phyloP scores from a whole-genome alignment of 2,888 invertebrate species.

The Hypomecis atomaria region DNA sequence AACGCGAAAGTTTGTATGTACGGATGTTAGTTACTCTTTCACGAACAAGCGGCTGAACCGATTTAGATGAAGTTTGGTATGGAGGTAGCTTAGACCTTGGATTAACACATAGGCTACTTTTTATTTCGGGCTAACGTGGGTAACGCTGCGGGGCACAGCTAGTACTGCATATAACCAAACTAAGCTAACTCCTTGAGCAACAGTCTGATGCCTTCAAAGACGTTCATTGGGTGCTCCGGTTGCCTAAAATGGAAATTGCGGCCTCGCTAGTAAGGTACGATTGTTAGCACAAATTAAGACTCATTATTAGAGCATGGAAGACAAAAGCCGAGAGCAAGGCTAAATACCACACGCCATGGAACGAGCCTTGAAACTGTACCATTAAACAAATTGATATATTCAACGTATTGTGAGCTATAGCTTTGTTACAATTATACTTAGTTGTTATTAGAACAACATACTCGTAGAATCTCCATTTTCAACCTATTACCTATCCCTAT shows the following conservation, averaged over 20 bases:
- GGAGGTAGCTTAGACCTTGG: no score
- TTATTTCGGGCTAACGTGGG: no score
- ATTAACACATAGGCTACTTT: no score
- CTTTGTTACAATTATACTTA: no score
- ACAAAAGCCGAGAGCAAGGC: conserved; percentile 69
- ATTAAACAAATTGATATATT: conserved; percentile 32
- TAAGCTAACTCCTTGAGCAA: conserved; percentile 56
- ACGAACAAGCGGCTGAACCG: no score
- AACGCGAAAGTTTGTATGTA: no score
- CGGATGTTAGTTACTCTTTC: no score
- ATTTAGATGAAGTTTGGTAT: no score
- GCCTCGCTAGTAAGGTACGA: conserved; percentile 66
- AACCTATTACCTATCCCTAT: no score
- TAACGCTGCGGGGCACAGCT: no score
- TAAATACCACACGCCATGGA: conserved; percentile 55
- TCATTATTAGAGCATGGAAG: conserved; percentile 49
- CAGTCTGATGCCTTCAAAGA: conserved; percentile 47
- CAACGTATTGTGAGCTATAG: not conserved
- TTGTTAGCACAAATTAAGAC: conserved; percentile 75
- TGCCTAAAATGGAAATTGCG: conserved; percentile 56
- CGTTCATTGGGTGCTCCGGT: conserved; percentile 46
- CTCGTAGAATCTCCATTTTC: no score
- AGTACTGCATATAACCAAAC: conserved; percentile 36
- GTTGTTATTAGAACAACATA: no score
- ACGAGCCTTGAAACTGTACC: conserved; percentile 43